Evolutionary conservation across 2,113 vertebrate genomes (phyloP).

Genomic region (Oryctolagus cuniculus): mOryCun1.1 NC_091438.1:99100501-99101000

Average conservation of each 20-base stretch:
- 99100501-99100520: background rate
- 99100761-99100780: background rate
- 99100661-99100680: background rate
- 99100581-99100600: background rate
- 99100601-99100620: background rate
- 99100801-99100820: background rate
- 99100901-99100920: background rate
- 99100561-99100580: background rate
- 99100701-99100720: background rate
- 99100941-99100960: background rate
- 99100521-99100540: background rate
- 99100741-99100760: background rate
- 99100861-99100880: background rate
- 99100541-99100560: background rate
- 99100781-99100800: background rate
- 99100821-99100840: background rate
- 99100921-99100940: background rate
- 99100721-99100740: background rate
- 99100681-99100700: background rate
- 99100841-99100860: background rate
- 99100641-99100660: background rate
- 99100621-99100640: background rate
- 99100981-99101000: background rate
- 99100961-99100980: background rate
- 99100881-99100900: background rate